These are phyloP conservation scores for Limulus polyphemus DNA, from an alignment of 2,888 invertebrate species.

Conservation along the genomic window DNA sequence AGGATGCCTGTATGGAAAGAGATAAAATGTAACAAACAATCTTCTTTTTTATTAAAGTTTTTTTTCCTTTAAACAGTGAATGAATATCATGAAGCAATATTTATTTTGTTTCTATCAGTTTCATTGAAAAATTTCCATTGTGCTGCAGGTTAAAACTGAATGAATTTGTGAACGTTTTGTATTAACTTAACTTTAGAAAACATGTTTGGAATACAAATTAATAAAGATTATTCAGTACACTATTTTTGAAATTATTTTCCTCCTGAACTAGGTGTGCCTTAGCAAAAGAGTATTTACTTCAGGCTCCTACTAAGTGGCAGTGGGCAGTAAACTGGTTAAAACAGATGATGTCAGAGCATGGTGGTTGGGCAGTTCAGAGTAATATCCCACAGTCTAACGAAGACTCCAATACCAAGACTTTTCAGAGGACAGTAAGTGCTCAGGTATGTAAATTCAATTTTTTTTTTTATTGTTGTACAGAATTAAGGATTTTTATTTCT, in stretches of 20 bases:
- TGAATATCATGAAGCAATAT: too few relatives aligned
- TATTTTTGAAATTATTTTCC: neutral
- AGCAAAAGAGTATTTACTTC: constrained; percentile 38
- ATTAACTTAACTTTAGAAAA: neutral
- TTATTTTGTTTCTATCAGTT: too few relatives aligned
- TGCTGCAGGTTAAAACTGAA: too few relatives aligned
- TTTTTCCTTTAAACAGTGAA: too few relatives aligned
- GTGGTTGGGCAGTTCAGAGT: constrained; percentile 24
- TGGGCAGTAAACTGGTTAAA: constrained; percentile 43
- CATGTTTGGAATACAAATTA: neutral
- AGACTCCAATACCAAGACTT: constrained; percentile 38
- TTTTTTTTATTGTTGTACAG: too few relatives aligned
- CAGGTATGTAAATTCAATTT: constrained; percentile 31
- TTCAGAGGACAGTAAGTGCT: constrained; percentile 41
- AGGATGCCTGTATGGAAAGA: too few relatives aligned
- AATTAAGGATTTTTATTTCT: too few relatives aligned
- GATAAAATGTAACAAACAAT: too few relatives aligned
- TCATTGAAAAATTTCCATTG: too few relatives aligned
- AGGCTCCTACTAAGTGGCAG: constrained; percentile 38
- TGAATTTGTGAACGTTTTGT: too few relatives aligned
- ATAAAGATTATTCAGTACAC: neutral
- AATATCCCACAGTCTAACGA: constrained; percentile 35
- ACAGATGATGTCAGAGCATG: constrained; percentile 36
- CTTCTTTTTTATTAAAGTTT: too few relatives aligned
- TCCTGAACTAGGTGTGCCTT: constrained; percentile 26